Evolutionary conservation across 2,797 vertebrate genomes (phyloP), one percentile per base, ranked within the genome.

Genomic region (Orestias chungarensis): DNA sequence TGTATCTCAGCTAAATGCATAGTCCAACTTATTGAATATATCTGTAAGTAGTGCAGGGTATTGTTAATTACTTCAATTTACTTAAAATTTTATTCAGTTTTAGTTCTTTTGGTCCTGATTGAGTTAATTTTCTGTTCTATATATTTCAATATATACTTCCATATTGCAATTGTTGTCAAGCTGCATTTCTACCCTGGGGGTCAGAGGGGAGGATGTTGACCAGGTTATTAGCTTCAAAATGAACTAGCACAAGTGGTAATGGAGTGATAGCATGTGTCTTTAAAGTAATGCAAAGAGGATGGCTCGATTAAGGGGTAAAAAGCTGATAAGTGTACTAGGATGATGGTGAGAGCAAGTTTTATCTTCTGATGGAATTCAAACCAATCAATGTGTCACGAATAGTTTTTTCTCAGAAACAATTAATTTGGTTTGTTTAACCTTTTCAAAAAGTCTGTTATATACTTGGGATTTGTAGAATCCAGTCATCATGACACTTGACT

Each of bases 191-290:
- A 9, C 71, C 43, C 79, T 25, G 78, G 46, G 47, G 86, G 79
- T 85, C 79, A 38, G 81, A 76, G 80, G 73, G 68, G 66, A 87
- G 47, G 69, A 66, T 71, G 76, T 80, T 78, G 77, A 64, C 76
- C 70, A 75, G 82, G 72, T 87, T 89, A 86, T 90, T 84, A 73
- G 76, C 69, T 78, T 17, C 57, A 82, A 71, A 86, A 87, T 83
- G 78, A 87, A 85, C 73, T 57, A 65, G 76, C 70, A 78, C 78
- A 71, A 57, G 38, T n/a, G 79, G 76, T n/a, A 86, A 86, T 78
- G 67, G 83, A 85, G 78, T 72, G 79, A 87, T 90, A 65, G 82
- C 83, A 75, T 73, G 79, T 85, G 87, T 89, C 85, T 74, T 74
- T 54, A 38, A 57, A 4, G 18, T 29, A 40, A 33, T 35, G 50